Base-by-base conservation (phyloP, 2,113 vertebrate genomes). In the Stigmatopora nigra region DNA sequence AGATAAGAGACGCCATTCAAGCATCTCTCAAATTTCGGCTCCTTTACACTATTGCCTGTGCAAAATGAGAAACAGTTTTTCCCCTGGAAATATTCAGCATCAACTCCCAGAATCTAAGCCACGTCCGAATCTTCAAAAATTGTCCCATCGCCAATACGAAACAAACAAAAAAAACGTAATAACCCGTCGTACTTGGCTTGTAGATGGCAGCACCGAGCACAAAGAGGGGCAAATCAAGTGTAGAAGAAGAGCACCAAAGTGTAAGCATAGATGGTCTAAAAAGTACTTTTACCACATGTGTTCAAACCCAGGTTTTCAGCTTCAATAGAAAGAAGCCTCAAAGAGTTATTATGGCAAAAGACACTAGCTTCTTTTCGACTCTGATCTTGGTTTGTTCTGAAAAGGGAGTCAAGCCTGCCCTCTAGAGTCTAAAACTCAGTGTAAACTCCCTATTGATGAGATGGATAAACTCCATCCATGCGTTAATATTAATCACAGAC, bases 141-240 rank as follows among this genome's bases (percentile, higher is more conserved):
- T 45, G 57, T 70, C 11, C 70, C 44, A 71, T 41, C 17, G 20
- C 31, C 41, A 44, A 70, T 47, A 46, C 44, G 46, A 81, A 64
- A 36, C 45, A 16, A 65, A 68, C 68, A 64, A 51, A 69, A 73
- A 71, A 70, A 70, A 77, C 48, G 6, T 77, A 72, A 80, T 77
- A 77, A 77, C 69, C 49, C 56, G 9, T 64, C 69, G 68, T 0
- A 3, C 74, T 82, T 84, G 83, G 85, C 79, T 77, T 20, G 44
- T 74, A 76, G 83, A 88, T 84, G 81, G 75, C 79, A 87, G 87
- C 88, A 87, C 86, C 88, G 79, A 74, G 80, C 82, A 84, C 86
- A 82, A 75, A 68, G 9, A 66, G 73, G 64, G 65, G 76, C 65
- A 75, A 67, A 78, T 88, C 84, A 86, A 86, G 82, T 83, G 78